Evolutionary conservation across 1,140 invertebrate genomes (phyloP), one percentile per base, ranked within the genome.

Genomic region (Harpegnathos saltator): DNA sequence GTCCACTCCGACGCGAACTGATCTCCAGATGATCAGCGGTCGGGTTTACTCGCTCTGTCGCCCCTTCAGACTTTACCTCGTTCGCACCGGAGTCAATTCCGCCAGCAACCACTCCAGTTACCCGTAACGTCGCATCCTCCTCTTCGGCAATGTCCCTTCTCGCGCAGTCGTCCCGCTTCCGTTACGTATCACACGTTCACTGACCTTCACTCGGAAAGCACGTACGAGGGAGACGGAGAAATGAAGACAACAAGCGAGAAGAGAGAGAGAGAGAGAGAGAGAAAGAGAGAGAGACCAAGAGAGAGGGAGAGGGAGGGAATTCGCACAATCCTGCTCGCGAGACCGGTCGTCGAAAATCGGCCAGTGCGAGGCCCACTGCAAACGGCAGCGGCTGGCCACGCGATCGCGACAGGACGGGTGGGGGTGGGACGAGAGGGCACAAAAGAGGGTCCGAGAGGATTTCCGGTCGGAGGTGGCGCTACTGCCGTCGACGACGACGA

Each of bases 401-500:
- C 50, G 54, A 75, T 2, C 24, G 58, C 3, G 19, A 22, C 54
- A 29, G 22, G 14, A n/a, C n/a, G n/a, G n/a, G n/a, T n/a, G n/a
- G n/a, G n/a, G n/a, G n/a, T n/a, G 15, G 65, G 29, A 22, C 44
- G 22, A 59, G 63, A 63, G 29, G 19, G 48, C 54, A 52, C 19
- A 69, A 48, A 68, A 72, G 44, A n/a, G 73, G 56, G 62, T 58
- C 65, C 75, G 33, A 81, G 68, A 14, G 63, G 54, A 29, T 29
- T 65, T 63, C 65, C 17, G 81, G 72, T 65, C 63, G 66, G 68
- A 87, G 86, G 85, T 83, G 89, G 90, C 90, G 90, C 90, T 92
- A 85, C 84, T 88, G 89, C 91, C 83, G 91, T 84, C 88, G 83
- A 74, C 82, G 78, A 75, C 72, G 81, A 81, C 65, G 85, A 3